Percentiles rank a stretch among this genome's conserved stretches.
Evolutionary conservation across 2,797 vertebrate genomes (phyloP).

Genomic region (Microctenopoma lineatum): DNA sequence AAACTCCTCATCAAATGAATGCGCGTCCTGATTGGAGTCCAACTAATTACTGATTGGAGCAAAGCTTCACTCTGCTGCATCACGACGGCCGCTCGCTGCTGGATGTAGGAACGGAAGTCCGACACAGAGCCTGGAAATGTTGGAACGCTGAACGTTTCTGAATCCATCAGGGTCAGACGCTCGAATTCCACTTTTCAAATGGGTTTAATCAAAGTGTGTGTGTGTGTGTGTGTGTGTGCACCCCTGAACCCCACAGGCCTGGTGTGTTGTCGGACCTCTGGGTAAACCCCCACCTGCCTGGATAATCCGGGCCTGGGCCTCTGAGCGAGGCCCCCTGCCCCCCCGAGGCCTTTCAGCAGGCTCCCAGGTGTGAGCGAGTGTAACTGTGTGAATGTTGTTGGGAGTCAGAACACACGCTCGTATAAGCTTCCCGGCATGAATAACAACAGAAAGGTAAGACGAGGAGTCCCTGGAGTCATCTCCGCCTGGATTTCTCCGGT

Average conservation of each 20-base stretch:
- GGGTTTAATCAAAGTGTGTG: too few species aligned
- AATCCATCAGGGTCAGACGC: too few species aligned
- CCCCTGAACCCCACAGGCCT: not conserved
- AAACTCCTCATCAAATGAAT: too few species aligned
- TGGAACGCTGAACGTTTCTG: too few species aligned
- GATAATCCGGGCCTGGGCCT: not conserved
- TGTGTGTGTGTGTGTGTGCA: too few species aligned
- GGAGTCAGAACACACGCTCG: conserved; percentile 44
- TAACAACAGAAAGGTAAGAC: conserved; percentile 16
- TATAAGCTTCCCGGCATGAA: conserved; percentile 43
- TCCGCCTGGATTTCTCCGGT: conserved; percentile 17
- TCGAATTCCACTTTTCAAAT: too few species aligned
- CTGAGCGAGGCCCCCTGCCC: conserved; percentile 21
- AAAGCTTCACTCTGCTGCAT: too few species aligned
- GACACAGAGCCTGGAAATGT: too few species aligned
- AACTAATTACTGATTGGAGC: too few species aligned
- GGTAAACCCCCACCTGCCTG: not conserved
- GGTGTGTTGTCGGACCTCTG: not conserved
- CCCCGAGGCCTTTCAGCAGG: conserved; percentile 30
- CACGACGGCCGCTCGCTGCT: too few species aligned
- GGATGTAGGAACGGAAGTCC: too few species aligned
- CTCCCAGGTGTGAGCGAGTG: conserved; percentile 50
- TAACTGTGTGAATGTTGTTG: conserved; percentile 55
- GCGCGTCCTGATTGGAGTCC: too few species aligned
- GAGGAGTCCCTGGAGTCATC: conserved; percentile 37